These are phyloP conservation scores for Megathymus violae DNA, from an alignment of 1,140 invertebrate species.

Conservation along the genomic window DNA sequence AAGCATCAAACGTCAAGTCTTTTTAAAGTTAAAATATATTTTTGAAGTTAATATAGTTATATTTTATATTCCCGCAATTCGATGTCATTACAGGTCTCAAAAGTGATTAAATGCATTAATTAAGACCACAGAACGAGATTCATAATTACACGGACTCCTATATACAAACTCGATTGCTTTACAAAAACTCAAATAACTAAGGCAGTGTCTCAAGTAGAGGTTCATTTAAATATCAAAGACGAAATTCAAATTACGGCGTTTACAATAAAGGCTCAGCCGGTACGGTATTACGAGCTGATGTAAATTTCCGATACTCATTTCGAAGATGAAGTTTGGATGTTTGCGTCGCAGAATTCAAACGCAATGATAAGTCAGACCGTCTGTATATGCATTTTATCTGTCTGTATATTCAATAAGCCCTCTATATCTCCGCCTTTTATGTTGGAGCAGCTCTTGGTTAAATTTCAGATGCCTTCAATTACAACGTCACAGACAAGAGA, in stretches of 20 bases:
- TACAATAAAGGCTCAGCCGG: constrained; percentile 81
- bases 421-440: too few relatives aligned
- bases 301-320: constrained; percentile 84
- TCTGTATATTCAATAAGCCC: too few relatives aligned
- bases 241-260: constrained; percentile 82
- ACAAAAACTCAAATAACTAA: constrained; percentile 84
- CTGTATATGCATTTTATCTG: not conserved
- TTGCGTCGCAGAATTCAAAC: constrained; percentile 66
- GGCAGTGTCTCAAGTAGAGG: constrained; percentile 82
- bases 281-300: constrained; percentile 79
- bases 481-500: too few relatives aligned
- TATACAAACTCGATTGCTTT: constrained; percentile 84
- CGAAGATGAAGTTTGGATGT: constrained; percentile 76
- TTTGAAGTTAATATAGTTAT: too few relatives aligned
- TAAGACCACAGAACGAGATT: constrained; percentile 78
- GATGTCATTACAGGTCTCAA: constrained; percentile 52
- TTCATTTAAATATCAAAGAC: constrained; percentile 84
- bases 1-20: too few relatives aligned
- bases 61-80: constrained; percentile 5
- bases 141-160: constrained; percentile 78
- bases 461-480: too few relatives aligned
- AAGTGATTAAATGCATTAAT: constrained; percentile 77
- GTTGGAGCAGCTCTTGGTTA: too few relatives aligned
- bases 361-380: constrained; percentile 37
- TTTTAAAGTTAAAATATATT: too few relatives aligned